Percentiles rank a stretch among this genome's conserved stretches.
phyloP scores from a whole-genome alignment of 2,888 invertebrate genomes.

The Ichneumon xanthorius region DNA sequence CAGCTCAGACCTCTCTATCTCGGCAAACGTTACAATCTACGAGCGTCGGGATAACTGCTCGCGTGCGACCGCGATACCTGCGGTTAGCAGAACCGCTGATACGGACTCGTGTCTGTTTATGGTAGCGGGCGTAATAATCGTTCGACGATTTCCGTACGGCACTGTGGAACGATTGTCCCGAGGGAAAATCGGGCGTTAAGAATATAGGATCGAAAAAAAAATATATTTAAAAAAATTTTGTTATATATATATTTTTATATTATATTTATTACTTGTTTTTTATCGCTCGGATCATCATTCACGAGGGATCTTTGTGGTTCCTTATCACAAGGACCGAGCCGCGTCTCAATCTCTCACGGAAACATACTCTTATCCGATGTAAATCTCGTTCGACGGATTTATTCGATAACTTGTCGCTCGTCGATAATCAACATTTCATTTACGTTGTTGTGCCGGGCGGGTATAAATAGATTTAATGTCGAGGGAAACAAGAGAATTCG shows the following conservation, averaged over 20 bases:
- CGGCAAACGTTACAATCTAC: slow-evolving; percentile 71
- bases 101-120: too few species aligned
- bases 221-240: too few species aligned
- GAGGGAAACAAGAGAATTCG: slow-evolving; percentile 43
- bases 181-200: neutral
- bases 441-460: slow-evolving; percentile 27
- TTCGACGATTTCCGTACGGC: neutral
- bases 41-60: slow-evolving; percentile 16
- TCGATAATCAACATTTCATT: slow-evolving; percentile 60
- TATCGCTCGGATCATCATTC: neutral
- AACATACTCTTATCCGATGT: slow-evolving; percentile 60
- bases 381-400: slow-evolving; percentile 61
- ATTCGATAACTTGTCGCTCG: slow-evolving; percentile 56
- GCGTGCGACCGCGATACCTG: slow-evolving; percentile 47
- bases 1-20: slow-evolving; percentile 49
- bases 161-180: too few species aligned
- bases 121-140: slow-evolving; percentile 7
- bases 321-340: slow-evolving; percentile 56
- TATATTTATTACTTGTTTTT: too few species aligned
- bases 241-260: too few species aligned
- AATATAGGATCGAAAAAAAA: neutral
- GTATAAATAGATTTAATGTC: slow-evolving; percentile 51
- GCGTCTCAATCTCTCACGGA: slow-evolving; percentile 40
- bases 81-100: slow-evolving; percentile 14
- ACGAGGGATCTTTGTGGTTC: slow-evolving; percentile 39